Percentiles rank a stretch among this genome's conserved stretches.
Evolutionary conservation across 2,113 vertebrate species (phyloP).

Genomic region (Epinephelus cyanopodus): DNA sequence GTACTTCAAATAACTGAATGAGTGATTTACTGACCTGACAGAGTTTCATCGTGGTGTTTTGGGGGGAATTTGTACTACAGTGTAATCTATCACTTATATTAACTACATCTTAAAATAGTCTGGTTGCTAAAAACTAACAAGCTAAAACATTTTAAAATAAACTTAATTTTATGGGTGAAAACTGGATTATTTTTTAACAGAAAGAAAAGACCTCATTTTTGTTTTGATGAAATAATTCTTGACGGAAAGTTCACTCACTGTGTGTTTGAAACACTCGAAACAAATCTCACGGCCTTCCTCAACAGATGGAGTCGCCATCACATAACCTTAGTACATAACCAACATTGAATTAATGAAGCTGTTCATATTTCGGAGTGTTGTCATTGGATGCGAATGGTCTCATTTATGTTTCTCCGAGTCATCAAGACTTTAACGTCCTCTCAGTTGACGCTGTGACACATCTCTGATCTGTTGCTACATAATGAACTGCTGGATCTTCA

Average conservation of each 20-base stretch:
- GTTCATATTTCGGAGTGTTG: no score
- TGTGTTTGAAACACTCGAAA: no score
- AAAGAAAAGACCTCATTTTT: background rate
- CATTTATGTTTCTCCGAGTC: background rate
- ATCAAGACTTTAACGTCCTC: background rate
- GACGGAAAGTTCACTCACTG: background rate
- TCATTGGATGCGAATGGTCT: background rate
- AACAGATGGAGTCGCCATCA: background rate
- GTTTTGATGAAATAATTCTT: background rate
- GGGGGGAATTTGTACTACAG: background rate
- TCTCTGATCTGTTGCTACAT: background rate
- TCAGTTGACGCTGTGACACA: background rate
- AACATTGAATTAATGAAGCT: no score
- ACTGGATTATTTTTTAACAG: background rate
- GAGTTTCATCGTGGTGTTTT: background rate
- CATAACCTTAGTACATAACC: no score
- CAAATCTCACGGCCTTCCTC: background rate
- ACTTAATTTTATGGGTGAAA: background rate
- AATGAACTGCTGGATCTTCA: no score
- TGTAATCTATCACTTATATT: background rate
- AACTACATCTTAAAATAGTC: conserved; percentile 24
- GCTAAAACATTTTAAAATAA: background rate
- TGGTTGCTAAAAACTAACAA: background rate
- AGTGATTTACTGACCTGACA: background rate
- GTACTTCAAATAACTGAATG: conserved; percentile 13